Conservation (phyloP, 2,888 invertebrate species). For the Trilocha varians region DNA sequence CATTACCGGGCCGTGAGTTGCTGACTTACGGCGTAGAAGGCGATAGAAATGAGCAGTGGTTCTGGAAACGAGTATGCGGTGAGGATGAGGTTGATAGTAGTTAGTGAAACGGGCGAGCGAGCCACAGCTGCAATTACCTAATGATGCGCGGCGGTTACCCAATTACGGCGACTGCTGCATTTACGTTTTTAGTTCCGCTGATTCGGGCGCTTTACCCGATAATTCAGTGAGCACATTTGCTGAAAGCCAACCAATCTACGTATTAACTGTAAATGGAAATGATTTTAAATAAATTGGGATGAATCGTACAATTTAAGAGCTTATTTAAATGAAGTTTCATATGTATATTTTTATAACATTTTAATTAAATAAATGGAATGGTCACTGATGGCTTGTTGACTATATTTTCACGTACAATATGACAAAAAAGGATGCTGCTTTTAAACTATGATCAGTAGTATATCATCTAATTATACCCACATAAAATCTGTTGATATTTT, state of each 20-base stretch:
- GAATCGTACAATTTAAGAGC: too few relatives aligned
- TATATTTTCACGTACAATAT: too few relatives aligned
- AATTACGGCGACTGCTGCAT: slow-evolving; percentile 55
- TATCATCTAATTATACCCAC: not conserved
- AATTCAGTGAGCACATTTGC: slow-evolving; percentile 31
- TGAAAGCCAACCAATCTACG: slow-evolving; percentile 15
- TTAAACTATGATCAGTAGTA: not conserved
- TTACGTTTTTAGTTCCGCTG: slow-evolving; percentile 55
- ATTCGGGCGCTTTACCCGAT: slow-evolving; percentile 34
- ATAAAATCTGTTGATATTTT: too few relatives aligned
- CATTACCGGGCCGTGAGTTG: too few relatives aligned
- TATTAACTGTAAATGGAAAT: slow-evolving; percentile 4
- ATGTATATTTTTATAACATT: too few relatives aligned
- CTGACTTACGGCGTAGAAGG: not conserved
- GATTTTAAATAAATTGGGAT: not conserved
- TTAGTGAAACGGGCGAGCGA: slow-evolving; percentile 16
- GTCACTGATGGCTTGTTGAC: too few relatives aligned
- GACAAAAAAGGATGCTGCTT: too few relatives aligned
- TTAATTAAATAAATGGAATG: too few relatives aligned
- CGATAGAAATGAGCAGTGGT: slow-evolving; percentile 3
- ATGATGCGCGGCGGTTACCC: slow-evolving; percentile 61
- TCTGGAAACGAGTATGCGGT: slow-evolving; percentile 19
- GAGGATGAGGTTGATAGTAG: slow-evolving; percentile 16
- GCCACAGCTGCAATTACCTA: slow-evolving; percentile 64
- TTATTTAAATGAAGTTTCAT: too few relatives aligned